A percentile compares a stretch with the other conserved stretches of the same genome.
Conservation (phyloP, 2,797 vertebrate genomes). For the Sebastolobus alascanus region DNA sequence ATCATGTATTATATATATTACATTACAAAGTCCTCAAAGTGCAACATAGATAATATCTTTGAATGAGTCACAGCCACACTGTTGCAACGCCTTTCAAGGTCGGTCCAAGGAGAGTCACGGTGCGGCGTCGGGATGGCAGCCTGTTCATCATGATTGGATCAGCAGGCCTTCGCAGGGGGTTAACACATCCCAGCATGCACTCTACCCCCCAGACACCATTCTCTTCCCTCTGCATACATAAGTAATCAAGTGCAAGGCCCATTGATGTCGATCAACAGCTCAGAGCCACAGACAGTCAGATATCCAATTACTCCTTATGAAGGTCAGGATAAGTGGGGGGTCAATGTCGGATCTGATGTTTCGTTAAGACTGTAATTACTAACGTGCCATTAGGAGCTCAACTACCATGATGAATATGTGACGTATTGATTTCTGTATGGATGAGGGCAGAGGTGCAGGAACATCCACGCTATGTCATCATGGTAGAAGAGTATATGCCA, state of each 20-base stretch:
- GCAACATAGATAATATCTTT: constrained; percentile 31
- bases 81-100: constrained; percentile 58
- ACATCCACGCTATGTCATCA: constrained; percentile 25
- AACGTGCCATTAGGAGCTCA: constrained; percentile 47
- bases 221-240: constrained; percentile 75
- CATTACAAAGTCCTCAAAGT: constrained; percentile 39
- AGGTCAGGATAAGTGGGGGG: constrained; percentile 63
- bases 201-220: constrained; percentile 69
- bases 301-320: constrained; percentile 68
- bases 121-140: constrained; percentile 40
- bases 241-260: constrained; percentile 74
- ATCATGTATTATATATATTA: constrained; percentile 30
- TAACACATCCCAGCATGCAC: constrained; percentile 76
- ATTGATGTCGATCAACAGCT: constrained; percentile 72
- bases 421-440: constrained; percentile 47
- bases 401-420: constrained; percentile 38
- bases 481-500: constrained; percentile 20
- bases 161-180: constrained; percentile 72
- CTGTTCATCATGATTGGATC: constrained; percentile 72
- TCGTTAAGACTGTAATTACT: constrained; percentile 60
- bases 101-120: constrained; percentile 53
- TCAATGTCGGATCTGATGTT: constrained; percentile 60
- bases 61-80: constrained; percentile 23
- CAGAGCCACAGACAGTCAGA: constrained; percentile 50
- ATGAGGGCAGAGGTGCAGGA: constrained; percentile 28